These are phyloP conservation scores for Microcebus tavaratra DNA, from an alignment of 2,113 vertebrate species.

Conservation along the genomic window DNA sequence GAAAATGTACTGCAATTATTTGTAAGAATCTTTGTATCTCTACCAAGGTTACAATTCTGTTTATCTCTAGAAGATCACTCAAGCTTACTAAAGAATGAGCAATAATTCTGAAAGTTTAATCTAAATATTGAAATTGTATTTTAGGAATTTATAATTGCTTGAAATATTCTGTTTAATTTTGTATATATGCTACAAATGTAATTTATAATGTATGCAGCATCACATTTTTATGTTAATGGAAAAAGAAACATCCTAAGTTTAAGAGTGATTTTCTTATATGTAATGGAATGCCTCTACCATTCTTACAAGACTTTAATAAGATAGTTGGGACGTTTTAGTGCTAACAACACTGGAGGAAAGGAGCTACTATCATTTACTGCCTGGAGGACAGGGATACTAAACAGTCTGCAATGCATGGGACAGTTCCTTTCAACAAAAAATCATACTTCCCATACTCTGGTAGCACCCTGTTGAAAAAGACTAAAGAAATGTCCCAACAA, in stretches of 20 bases:
- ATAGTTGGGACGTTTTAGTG: background rate
- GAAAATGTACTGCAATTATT: background rate
- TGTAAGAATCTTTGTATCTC: background rate
- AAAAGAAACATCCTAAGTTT: background rate
- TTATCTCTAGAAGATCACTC: background rate
- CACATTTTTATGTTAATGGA: background rate
- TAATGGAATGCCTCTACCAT: background rate
- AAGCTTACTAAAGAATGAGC: background rate
- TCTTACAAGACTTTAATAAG: background rate
- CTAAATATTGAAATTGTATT: background rate
- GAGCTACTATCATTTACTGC: background rate
- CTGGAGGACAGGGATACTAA: background rate
- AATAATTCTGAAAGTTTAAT: background rate
- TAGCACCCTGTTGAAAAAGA: background rate
- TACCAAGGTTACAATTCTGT: background rate
- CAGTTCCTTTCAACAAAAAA: background rate
- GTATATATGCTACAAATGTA: background rate
- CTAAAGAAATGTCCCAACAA: background rate
- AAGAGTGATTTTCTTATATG: background rate
- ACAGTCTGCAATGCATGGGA: background rate
- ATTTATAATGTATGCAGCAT: background rate
- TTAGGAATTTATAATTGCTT: background rate
- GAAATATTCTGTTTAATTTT: background rate
- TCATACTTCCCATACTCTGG: background rate
- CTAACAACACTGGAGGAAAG: background rate